Conservation (phyloP, 2,888 invertebrate genomes). For the Ligdia adustata region DNA sequence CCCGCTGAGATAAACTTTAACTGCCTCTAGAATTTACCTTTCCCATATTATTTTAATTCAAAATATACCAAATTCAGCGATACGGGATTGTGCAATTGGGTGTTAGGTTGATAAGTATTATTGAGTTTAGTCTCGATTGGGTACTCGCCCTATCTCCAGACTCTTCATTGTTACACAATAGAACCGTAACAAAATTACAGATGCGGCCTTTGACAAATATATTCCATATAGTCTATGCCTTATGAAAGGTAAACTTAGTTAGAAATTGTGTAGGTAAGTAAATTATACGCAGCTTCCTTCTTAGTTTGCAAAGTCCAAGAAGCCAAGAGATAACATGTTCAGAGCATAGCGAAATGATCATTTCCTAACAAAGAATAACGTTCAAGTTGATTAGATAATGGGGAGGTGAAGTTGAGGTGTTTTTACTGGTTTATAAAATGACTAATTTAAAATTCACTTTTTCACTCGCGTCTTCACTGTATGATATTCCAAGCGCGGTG, state of each 20-base stretch:
- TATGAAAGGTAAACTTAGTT: too few relatives aligned
- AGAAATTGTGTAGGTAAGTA: too few relatives aligned
- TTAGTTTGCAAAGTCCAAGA: not conserved
- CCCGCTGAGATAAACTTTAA: not conserved
- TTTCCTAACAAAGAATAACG: not conserved
- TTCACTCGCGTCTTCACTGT: conserved; percentile 41
- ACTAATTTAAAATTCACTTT: conserved; percentile 23
- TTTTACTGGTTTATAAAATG: too few relatives aligned
- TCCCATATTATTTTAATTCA: conserved; percentile 17
- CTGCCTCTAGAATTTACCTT: not conserved
- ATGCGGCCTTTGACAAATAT: too few relatives aligned
- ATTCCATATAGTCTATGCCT: too few relatives aligned
- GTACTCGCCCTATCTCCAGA: too few relatives aligned
- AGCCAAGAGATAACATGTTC: not conserved
- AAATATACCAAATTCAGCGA: conserved; percentile 8
- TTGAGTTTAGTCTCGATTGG: too few relatives aligned
- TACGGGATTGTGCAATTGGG: not conserved
- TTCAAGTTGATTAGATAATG: conserved; percentile 9
- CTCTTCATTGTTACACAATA: too few relatives aligned
- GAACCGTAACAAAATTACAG: too few relatives aligned
- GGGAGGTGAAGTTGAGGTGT: not conserved
- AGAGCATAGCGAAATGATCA: conserved; percentile 3
- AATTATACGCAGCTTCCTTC: not conserved
- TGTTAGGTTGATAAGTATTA: too few relatives aligned
- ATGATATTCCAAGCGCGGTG: conserved; percentile 40